Evolutionary conservation across 35 echinoderm and acorn worm genomes (phyloP), one percentile per base, ranked within the genome.

Genomic region (Hemicentrotus pulcherrimus): DNA sequence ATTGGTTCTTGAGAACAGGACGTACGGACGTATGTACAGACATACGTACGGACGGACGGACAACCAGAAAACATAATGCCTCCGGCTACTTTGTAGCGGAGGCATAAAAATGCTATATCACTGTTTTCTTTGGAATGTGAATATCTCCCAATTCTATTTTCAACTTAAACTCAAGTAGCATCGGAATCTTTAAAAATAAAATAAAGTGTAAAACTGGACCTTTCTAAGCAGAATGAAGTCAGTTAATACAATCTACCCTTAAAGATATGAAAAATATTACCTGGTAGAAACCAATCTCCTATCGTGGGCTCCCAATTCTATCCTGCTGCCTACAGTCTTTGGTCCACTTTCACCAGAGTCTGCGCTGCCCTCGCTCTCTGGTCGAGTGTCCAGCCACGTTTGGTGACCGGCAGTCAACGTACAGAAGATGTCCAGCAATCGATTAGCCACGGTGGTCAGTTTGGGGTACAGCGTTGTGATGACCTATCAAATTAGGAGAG

Each of bases 361-460:
- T 8, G 11, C 12, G 50, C 88, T 24, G 85, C 94, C 91, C n/a
- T 95, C 94, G 8, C 32, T 18, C 32, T 90, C 91, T 24, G 31
- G 5, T 9, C 86, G 91, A 31, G 35, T 48, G 22, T 52, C 93
- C 86, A 65, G 52, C 86, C 46, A 78, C 11, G 58, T 55, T 85
- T 99, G 98, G 92, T 94, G 52, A 32, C 98, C 95, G 18, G 98
- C 96, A 31, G 96, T 98, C 61, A 99, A 88, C 86, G 97, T 48
- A 22, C 92, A 94, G 85, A 96, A 99, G 61, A 99, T 99, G 59
- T 99, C 96, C 18, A 99, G 95, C 10, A 99, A 59, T 87, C 95
- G 97, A 31, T 95, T 95, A 24, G 94, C 94, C 22, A 99, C 96
- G 2, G 97, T 91, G 32, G 47, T 94, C 60, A 99, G 87, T 88